Evolutionary conservation across 2,113 vertebrate genomes (phyloP).

Genomic region (Spea bombifrons): DNA sequence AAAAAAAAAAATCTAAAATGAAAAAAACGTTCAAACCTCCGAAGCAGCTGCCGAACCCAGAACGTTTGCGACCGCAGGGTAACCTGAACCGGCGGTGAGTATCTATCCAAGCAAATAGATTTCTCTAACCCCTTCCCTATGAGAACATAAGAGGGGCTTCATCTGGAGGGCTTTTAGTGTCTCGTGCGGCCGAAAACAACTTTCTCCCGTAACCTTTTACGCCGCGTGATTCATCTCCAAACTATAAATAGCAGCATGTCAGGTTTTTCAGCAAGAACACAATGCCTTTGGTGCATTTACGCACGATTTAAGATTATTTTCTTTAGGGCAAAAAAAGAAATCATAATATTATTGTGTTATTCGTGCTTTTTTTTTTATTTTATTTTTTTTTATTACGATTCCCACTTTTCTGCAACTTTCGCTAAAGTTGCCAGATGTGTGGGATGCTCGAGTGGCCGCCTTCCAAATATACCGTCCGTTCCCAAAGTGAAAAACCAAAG

Average conservation of each 20-base stretch:
- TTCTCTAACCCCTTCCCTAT: neutral
- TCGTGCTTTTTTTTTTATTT: neutral
- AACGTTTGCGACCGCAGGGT: neutral
- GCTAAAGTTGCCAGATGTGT: neutral
- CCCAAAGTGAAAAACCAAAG: neutral
- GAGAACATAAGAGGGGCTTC: neutral
- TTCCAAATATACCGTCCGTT: neutral
- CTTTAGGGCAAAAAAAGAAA: neutral
- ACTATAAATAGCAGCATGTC: neutral
- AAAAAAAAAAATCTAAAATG: constrained; percentile 9
- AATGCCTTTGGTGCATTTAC: neutral
- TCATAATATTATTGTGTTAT: neutral
- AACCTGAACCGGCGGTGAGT: constrained; percentile 32
- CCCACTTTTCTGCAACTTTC: neutral
- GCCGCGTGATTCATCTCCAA: neutral
- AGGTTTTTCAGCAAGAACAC: neutral
- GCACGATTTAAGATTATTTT: neutral
- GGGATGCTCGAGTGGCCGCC: neutral
- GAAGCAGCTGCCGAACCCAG: neutral
- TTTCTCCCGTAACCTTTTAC: neutral
- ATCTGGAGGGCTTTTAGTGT: neutral
- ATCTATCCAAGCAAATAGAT: neutral
- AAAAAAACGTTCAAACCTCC: neutral
- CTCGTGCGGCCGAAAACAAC: neutral
- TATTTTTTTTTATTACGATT: neutral